Percentiles rank a stretch among this genome's conserved stretches.
Conservation (phyloP, 2,113 vertebrate genomes). For the Recurvirostra avosetta region DNA sequence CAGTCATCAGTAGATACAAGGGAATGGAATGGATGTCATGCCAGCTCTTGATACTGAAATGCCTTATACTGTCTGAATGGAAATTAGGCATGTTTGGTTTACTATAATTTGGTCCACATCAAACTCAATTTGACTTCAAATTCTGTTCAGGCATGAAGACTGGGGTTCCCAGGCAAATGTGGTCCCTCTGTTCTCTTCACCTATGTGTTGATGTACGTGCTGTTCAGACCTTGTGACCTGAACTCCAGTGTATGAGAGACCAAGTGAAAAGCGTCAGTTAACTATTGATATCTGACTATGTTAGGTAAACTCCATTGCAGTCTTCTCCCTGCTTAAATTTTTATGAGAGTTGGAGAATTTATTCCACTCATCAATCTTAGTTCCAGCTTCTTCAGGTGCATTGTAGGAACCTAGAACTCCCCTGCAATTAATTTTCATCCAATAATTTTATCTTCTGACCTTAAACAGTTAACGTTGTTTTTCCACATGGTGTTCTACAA, state of each 20-base stretch:
- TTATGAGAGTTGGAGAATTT: neutral
- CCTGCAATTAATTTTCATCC: neutral
- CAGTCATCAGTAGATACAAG: neutral
- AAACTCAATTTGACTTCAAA: neutral
- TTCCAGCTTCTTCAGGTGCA: neutral
- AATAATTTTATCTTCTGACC: neutral
- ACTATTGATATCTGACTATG: neutral
- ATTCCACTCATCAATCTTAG: neutral
- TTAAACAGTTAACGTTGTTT: neutral
- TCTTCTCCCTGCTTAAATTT: neutral
- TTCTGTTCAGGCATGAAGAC: neutral
- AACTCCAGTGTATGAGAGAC: neutral
- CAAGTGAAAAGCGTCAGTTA: neutral
- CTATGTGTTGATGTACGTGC: neutral
- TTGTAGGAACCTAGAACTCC: neutral
- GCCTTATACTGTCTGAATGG: neutral
- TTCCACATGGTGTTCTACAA: neutral
- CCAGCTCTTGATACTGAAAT: conserved; percentile 36
- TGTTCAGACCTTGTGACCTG: neutral
- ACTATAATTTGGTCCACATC: conserved; percentile 42
- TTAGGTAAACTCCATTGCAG: neutral
- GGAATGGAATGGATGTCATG: neutral
- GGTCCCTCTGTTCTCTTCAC: neutral
- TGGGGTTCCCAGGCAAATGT: neutral
- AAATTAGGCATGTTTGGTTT: conserved; percentile 3